phyloP scores from a whole-genome alignment of 2,888 invertebrate species.

The Oegoconia quadripuncta region DNA sequence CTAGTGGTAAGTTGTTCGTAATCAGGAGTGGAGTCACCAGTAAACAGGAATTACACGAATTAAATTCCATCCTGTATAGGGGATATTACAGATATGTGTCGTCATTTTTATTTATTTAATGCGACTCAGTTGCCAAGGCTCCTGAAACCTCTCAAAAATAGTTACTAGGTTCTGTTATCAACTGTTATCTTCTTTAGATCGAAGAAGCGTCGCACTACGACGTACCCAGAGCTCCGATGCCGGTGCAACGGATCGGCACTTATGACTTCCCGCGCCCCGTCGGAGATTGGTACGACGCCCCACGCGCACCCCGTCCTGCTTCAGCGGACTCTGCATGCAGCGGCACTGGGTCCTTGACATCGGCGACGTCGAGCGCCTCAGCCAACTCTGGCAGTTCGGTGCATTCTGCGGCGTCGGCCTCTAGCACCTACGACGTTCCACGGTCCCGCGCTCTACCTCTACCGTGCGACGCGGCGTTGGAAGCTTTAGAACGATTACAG shows the following conservation, averaged over 20 bases:
- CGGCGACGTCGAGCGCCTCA: slow-evolving; percentile 71
- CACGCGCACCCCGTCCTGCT: slow-evolving; percentile 69
- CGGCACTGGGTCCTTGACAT: slow-evolving; percentile 70
- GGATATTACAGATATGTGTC: no score
- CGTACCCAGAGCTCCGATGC: slow-evolving; percentile 71
- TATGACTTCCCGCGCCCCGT: slow-evolving; percentile 79
- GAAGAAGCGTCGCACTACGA: slow-evolving; percentile 74
- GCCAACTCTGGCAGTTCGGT: slow-evolving; percentile 71
- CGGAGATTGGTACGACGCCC: slow-evolving; percentile 71
- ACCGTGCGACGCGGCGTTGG: slow-evolving; percentile 72
- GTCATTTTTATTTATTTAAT: no score
- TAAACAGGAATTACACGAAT: no score
- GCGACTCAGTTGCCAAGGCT: no score
- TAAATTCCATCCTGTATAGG: no score
- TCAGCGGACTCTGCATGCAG: slow-evolving; percentile 80
- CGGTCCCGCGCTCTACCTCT: slow-evolving; percentile 65
- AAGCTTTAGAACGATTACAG: slow-evolving; percentile 71
- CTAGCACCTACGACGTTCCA: slow-evolving; percentile 74
- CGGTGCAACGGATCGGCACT: slow-evolving; percentile 85
- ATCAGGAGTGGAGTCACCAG: no score
- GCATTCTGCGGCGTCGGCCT: slow-evolving; percentile 63
- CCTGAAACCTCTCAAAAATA: no score
- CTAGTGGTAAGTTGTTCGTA: no score
- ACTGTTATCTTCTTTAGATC: slow-evolving; percentile 52
- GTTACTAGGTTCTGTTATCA: no score